Evolutionary conservation across 2,888 invertebrate species (phyloP).

Genomic region (Chloroclysta siterata): DNA sequence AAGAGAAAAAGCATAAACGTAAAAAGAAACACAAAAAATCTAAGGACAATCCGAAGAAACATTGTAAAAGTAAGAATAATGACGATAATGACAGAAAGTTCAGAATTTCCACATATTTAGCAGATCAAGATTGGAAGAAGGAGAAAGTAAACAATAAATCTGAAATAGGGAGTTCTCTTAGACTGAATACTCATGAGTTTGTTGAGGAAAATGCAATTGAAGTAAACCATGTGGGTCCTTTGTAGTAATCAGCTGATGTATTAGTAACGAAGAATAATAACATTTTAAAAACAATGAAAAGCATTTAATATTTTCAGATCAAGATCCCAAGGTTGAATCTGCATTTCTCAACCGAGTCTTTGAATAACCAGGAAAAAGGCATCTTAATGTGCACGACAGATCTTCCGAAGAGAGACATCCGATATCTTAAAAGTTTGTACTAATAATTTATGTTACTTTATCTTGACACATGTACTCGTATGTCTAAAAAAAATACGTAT

Average conservation of each 20-base stretch:
- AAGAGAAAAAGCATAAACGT: conserved; percentile 54
- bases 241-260: neutral
- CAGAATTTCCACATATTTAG: conserved; percentile 34
- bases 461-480: too few relatives aligned
- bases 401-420: neutral
- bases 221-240: conserved; percentile 31
- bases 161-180: conserved; percentile 6
- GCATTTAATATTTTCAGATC: conserved; percentile 27
- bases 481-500: too few relatives aligned
- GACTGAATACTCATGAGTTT: neutral
- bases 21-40: conserved; percentile 39
- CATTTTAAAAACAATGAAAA: neutral
- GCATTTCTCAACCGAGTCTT: conserved; percentile 22
- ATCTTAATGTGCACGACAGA: neutral
- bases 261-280: neutral
- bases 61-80: neutral
- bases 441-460: too few relatives aligned
- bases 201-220: conserved; percentile 19
- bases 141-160: conserved; percentile 9
- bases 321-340: conserved; percentile 37
- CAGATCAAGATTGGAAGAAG: conserved; percentile 41
- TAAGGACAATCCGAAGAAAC: conserved; percentile 7
- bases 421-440: conserved; percentile 8
- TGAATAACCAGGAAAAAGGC: conserved; percentile 5
- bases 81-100: conserved; percentile 17